Conservation (phyloP, 1,140 invertebrate genomes). For the Chionoecetes opilio region DNA sequence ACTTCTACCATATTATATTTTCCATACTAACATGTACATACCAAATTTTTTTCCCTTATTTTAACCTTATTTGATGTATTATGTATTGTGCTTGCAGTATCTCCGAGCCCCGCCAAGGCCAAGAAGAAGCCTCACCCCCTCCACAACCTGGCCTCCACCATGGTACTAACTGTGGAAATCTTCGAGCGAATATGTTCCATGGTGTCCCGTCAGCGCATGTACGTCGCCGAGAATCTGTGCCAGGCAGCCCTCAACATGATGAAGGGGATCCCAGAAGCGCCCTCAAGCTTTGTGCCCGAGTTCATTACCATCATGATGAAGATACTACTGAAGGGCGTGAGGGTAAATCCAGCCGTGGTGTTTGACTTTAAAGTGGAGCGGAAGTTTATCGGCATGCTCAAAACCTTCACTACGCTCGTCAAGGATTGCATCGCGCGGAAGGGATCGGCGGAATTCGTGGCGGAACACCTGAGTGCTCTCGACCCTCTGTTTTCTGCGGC, state of each 20-base stretch:
- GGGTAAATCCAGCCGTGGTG: constrained; percentile 71
- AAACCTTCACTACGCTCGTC: constrained; percentile 49
- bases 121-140: constrained; percentile 71
- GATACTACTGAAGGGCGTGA: constrained; percentile 33
- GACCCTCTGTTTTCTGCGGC: constrained; percentile 54
- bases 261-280: constrained; percentile 32
- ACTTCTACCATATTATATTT: too few relatives aligned
- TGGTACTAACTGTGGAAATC: constrained; percentile 60
- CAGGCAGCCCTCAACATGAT: constrained; percentile 54
- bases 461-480: constrained; percentile 45
- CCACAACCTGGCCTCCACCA: constrained; percentile 56
- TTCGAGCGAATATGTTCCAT: constrained; percentile 50
- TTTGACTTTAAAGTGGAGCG: constrained; percentile 63
- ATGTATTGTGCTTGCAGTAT: constrained; percentile 61
- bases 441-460: not conserved
- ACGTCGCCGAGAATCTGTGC: constrained; percentile 58
- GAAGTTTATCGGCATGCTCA: constrained; percentile 60
- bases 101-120: constrained; percentile 72
- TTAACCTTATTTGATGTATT: too few relatives aligned
- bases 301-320: constrained; percentile 46
- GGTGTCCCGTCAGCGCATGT: constrained; percentile 56
- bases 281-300: not conserved
- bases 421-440: constrained; percentile 41
- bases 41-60: too few relatives aligned
- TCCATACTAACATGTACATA: too few relatives aligned